Evolutionary conservation across 1,140 invertebrate species (phyloP), one percentile per base, ranked within the genome.

Genomic region (Meteorus sp.): DNA sequence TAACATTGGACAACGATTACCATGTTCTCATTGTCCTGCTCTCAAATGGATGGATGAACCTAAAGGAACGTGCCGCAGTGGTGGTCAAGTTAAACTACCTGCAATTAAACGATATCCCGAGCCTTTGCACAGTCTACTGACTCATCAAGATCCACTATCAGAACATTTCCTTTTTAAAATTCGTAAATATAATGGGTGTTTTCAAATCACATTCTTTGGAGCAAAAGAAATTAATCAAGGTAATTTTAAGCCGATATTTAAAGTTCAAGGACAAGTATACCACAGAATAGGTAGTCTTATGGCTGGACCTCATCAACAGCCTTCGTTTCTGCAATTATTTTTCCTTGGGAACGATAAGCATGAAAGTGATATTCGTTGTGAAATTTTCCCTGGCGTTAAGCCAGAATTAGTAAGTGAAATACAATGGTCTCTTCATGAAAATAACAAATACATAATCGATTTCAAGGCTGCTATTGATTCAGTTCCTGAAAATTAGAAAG

Each of bases 341-440:
- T 33, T 33, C 11, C 6, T 33, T 33, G 29, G 6, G 11, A 7
- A 11, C 29, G 73, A 77, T 13, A 71, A 37, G 35, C 35, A 11
- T 37, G 2, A 37, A 37, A 37, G 35, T n/a, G 35, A 37, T n/a
- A 37, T 37, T 37, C 35, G 35, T 37, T 37, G 35, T 37, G 35
- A 15, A 1, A 37, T 37, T 15, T 37, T 11, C 15, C 35, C 35
- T 37, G n/a, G n/a, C n/a, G n/a, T n/a, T n/a, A n/a, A n/a, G n/a
- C n/a, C n/a, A n/a, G n/a, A n/a, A n/a, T n/a, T n/a, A n/a, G n/a
- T n/a, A n/a, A n/a, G n/a, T n/a, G n/a, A n/a, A n/a, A n/a, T n/a
- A n/a, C n/a, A n/a, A n/a, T n/a, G n/a, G n/a, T n/a, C n/a, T n/a
- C n/a, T n/a, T n/a, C n/a, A n/a, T n/a, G n/a, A n/a, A n/a, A n/a